A percentile compares a stretch with the other conserved stretches of the same genome.
Conservation (phyloP, 2,113 vertebrate species). For the Zingel zingel region DNA sequence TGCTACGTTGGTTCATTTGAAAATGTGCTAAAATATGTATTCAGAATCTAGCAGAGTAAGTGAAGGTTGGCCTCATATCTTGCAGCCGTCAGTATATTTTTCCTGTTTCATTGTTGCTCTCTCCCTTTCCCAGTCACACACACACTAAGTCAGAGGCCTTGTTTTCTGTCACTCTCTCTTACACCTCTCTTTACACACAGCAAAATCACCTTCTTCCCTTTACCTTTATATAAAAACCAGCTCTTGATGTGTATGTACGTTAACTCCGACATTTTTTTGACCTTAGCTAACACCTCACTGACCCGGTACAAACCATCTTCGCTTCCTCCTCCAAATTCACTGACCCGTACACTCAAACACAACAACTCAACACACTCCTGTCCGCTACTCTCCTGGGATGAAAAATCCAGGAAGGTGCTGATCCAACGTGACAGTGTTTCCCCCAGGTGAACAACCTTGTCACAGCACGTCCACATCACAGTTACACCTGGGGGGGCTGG, state of each 20-base stretch:
- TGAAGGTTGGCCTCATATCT: background rate
- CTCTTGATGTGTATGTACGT: background rate
- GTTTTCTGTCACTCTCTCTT: background rate
- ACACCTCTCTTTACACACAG: background rate
- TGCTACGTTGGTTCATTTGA: background rate
- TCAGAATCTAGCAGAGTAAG: background rate
- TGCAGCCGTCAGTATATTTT: background rate
- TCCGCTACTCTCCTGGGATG: slow-evolving; percentile 16
- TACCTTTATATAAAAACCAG: background rate
- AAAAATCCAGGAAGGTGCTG: slow-evolving; percentile 23
- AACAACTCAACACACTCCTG: slow-evolving; percentile 18
- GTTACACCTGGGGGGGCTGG: slow-evolving; percentile 18
- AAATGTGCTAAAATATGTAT: background rate
- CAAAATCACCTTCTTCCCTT: background rate
- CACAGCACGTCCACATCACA: slow-evolving; percentile 54
- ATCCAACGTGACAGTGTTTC: slow-evolving; percentile 57
- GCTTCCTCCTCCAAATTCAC: slow-evolving; percentile 21
- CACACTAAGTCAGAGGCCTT: background rate
- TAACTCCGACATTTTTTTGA: slow-evolving; percentile 10
- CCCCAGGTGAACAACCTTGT: slow-evolving; percentile 48
- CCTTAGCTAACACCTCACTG: background rate
- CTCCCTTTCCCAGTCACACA: background rate
- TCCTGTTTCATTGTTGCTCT: background rate
- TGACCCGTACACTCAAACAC: slow-evolving; percentile 32
- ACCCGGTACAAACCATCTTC: background rate